These are phyloP conservation scores for Egretta garzetta DNA, from an alignment of 2,113 vertebrate genomes.

Conservation along the genomic window DNA sequence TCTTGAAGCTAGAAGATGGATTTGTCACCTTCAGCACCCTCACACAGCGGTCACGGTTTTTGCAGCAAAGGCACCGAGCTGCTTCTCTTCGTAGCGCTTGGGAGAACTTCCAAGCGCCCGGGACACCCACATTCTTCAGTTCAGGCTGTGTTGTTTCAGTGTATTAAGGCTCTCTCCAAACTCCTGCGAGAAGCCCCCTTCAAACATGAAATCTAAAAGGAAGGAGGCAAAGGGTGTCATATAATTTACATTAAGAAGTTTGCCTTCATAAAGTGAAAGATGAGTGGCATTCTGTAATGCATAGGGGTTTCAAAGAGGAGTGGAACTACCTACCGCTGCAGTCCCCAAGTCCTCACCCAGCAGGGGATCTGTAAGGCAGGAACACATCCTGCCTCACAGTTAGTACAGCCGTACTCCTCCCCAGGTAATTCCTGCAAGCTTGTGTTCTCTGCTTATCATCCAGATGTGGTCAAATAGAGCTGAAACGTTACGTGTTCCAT, in stretches of 20 bases:
- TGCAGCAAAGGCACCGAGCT: not conserved
- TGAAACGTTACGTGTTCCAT: fast-evolving
- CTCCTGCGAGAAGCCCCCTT: not conserved
- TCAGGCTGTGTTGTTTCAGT: not conserved
- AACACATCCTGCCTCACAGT: not conserved
- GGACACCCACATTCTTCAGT: not conserved
- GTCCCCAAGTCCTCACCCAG: not conserved
- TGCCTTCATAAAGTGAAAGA: not conserved
- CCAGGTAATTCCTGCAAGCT: not conserved
- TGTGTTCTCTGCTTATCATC: not conserved
- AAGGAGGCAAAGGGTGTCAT: not conserved
- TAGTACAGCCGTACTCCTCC: no score
- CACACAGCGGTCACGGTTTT: fast-evolving
- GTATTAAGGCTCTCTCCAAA: not conserved
- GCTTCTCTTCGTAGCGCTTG: not conserved
- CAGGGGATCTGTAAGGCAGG: not conserved
- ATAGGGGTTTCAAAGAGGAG: not conserved
- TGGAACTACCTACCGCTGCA: not conserved
- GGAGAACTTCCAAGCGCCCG: not conserved
- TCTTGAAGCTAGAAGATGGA: not conserved
- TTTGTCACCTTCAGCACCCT: not conserved
- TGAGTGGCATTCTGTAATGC: not conserved
- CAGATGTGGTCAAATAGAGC: not conserved
- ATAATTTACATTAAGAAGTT: not conserved
- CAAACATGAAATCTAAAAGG: not conserved